Evolutionary conservation across 2,113 vertebrate species (phyloP), one percentile per base, ranked within the genome.

Genomic region (Micromys minutus): DNA sequence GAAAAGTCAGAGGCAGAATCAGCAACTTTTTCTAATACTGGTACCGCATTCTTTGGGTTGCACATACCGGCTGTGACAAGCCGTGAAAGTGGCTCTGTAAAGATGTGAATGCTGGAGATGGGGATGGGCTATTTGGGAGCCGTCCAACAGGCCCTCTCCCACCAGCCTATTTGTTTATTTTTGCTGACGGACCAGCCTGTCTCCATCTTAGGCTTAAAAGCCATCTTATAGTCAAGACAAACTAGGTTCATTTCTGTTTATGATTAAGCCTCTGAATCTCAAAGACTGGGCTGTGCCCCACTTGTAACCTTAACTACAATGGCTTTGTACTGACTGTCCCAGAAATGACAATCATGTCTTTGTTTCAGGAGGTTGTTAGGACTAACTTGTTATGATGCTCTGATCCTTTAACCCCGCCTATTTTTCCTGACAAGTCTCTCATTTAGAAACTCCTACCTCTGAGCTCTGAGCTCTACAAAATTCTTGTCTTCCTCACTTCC

Each of bases 81-180:
- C 0, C 12, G 13, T 17, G 17, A 31, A 1, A 36, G 57, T 31
- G 4, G 12, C 52, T 47, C 11, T 22, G 19, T 2, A 5, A 36
- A 15, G 12, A 1, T 22, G 17, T n/a, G 55, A 39, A 2, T 4
- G 7, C 59, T 42, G 45, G 5, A 34, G 36, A 24, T 3, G 15
- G 65, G 24, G 39, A 21, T 34, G 6, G 0, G 61, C 52, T 85
- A 13, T 50, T 6, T 17, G 45, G 67, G 67, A 57, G 6, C 76
- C 2, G 1, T 75, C 22, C 34, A 29, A 11, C 67, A 77, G 76
- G 11, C 72, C 50, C 26, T 13, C 42, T 71, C 29, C 17, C n/a
- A 29, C 55, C 50, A 61, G 4, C 17, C n/a, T 13, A 52, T 52
- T 22, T 57, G 19, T 39, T 80, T 57, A n/a, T 57, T 22, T 31